Conservation (phyloP, 2,797 vertebrate genomes). For the Poliocrania exsul region DNA sequence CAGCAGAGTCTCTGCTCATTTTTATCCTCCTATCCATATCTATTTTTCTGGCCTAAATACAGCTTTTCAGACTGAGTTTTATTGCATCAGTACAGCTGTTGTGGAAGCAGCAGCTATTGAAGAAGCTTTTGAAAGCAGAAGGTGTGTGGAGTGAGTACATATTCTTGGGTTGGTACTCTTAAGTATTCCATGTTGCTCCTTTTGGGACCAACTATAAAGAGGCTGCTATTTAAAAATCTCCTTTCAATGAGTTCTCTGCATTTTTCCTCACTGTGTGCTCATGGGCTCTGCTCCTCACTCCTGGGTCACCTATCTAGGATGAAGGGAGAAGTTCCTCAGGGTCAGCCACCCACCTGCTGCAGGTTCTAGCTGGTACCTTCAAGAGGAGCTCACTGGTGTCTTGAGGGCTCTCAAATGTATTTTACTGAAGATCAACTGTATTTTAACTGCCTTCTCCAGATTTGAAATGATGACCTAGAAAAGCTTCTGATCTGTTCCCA, state of each 20-base stretch:
- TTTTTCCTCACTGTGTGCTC: background rate
- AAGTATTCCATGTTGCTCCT: background rate
- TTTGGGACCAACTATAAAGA: background rate
- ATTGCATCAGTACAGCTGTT: constrained; percentile 51
- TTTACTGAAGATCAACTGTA: background rate
- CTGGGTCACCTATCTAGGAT: background rate
- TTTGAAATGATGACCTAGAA: background rate
- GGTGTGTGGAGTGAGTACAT: background rate
- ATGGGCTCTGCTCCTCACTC: background rate
- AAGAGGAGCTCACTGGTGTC: background rate
- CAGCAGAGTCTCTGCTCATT: background rate
- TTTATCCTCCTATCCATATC: background rate
- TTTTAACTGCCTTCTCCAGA: background rate
- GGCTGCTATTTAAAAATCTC: background rate
- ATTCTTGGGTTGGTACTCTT: background rate
- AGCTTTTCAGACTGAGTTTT: constrained; percentile 43
- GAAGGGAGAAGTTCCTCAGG: background rate
- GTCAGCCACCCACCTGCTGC: background rate
- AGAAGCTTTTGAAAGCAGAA: constrained; percentile 50
- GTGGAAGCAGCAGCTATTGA: constrained; percentile 51
- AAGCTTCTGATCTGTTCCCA: background rate
- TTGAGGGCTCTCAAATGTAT: background rate
- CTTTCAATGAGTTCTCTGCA: background rate
- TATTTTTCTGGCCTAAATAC: background rate
- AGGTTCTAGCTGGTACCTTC: background rate